These are phyloP conservation scores for Pipistrellus pipistrellus DNA, from an alignment of 2,797 vertebrate genomes.

Conservation along the genomic window DNA sequence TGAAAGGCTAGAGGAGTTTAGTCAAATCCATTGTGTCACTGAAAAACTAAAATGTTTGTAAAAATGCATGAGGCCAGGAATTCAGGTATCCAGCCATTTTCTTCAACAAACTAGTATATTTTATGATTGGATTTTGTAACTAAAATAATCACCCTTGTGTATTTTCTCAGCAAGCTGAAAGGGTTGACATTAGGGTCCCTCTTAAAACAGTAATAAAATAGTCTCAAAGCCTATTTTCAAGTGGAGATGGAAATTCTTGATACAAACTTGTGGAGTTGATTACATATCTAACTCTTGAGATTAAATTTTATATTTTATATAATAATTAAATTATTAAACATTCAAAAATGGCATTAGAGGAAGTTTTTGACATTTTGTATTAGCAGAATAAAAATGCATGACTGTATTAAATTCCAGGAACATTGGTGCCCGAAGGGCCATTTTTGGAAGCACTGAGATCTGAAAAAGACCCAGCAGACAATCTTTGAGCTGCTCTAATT, in stretches of 20 bases:
- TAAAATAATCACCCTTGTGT: not conserved
- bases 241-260: slow-evolving; percentile 17
- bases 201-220: slow-evolving; percentile 19
- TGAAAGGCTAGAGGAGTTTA: slow-evolving; percentile 51
- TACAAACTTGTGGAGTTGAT: not conserved
- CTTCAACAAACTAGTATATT: slow-evolving; percentile 11
- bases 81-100: slow-evolving; percentile 52
- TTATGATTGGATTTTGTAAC: not conserved
- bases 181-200: not conserved
- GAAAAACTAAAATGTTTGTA: slow-evolving; percentile 16
- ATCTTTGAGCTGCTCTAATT: not conserved
- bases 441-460: not conserved
- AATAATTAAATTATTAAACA: slow-evolving; percentile 36
- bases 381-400: not conserved
- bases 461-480: not conserved
- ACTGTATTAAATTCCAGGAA: slow-evolving; percentile 4
- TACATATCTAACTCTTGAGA: not conserved
- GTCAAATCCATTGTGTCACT: slow-evolving; percentile 25
- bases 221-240: slow-evolving; percentile 17
- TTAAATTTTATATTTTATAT: slow-evolving; percentile 10
- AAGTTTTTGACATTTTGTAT: not conserved
- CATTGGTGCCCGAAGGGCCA: not conserved
- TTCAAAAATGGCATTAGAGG: not conserved
- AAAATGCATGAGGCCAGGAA: slow-evolving; percentile 29
- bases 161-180: slow-evolving; percentile 44